Percentiles rank a stretch among this genome's conserved stretches.
Conservation (phyloP, 2,888 invertebrate species). For the Phaedon cochleariae region DNA sequence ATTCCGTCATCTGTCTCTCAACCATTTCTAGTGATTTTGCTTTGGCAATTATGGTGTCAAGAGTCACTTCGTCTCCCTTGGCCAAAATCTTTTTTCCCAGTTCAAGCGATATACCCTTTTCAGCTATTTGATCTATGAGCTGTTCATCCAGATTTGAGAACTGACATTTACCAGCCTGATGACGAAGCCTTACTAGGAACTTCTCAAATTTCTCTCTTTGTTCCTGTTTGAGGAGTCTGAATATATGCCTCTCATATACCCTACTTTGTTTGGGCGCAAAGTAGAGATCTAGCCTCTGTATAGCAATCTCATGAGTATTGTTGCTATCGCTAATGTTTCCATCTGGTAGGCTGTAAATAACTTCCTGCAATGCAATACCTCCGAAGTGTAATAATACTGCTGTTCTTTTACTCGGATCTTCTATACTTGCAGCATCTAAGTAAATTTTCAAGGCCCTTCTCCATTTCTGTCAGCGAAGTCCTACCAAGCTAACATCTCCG, state of each 20-base stretch:
- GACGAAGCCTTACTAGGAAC: conserved; percentile 40
- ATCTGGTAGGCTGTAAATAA: conserved; percentile 8
- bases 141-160: conserved; percentile 35
- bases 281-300: background rate
- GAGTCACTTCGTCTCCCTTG: conserved; percentile 23
- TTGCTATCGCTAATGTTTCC: background rate
- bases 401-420: conserved; percentile 22
- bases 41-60: background rate
- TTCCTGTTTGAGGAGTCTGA: too few species aligned
- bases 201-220: background rate
- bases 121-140: conserved; percentile 46
- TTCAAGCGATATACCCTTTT: conserved; percentile 41
- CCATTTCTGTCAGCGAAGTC: conserved; percentile 44
- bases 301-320: background rate
- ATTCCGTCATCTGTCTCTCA: conserved; percentile 1
- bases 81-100: conserved; percentile 40
- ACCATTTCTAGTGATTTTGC: conserved; percentile 3
- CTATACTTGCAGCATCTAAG: conserved; percentile 34
- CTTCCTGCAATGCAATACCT: conserved; percentile 4
- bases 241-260: too few species aligned
- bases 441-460: conserved; percentile 42
- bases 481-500: conserved; percentile 46
- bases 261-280: too few species aligned
- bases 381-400: conserved; percentile 14
- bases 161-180: conserved; percentile 33